phyloP scores from a whole-genome alignment of 64 coral and sea anemone genomes.

The Astreopora myriophthalma region DNA sequence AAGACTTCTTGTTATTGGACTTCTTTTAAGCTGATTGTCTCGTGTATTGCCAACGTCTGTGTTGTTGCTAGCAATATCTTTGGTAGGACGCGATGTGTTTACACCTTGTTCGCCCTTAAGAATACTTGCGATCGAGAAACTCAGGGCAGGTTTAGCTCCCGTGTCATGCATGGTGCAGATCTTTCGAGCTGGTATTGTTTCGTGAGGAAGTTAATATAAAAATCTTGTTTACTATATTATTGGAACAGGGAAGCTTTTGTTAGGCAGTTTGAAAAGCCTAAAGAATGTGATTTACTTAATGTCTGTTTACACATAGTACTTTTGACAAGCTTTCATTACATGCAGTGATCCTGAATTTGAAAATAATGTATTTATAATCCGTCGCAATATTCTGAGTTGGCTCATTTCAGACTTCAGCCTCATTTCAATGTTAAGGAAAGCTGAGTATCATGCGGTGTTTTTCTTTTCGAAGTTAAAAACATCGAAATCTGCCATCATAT shows the following conservation, averaged over 20 bases:
- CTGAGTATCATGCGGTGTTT: not conserved
- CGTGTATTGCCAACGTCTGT: not conserved
- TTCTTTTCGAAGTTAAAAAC: not conserved
- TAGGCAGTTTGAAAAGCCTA: slow-evolving; percentile 39
- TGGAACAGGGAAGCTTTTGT: slow-evolving; percentile 27
- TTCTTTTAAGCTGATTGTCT: not conserved
- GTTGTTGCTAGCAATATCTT: not conserved
- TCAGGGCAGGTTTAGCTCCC: not conserved
- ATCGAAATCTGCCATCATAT: not conserved
- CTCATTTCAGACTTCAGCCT: not conserved
- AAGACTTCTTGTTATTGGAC: not conserved
- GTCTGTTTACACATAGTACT: slow-evolving; percentile 43
- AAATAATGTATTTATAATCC: slow-evolving; percentile 46
- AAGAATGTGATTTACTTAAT: slow-evolving; percentile 60
- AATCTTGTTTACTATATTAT: slow-evolving; percentile 28
- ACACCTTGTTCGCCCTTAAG: not conserved
- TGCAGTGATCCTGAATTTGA: slow-evolving; percentile 25
- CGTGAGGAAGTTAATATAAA: not conserved
- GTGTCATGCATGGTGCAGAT: not conserved
- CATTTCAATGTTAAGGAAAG: not conserved
- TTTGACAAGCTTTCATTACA: slow-evolving; percentile 57
- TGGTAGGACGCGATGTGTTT: not conserved
- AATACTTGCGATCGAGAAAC: slow-evolving; percentile 24
- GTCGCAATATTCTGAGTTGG: not conserved
- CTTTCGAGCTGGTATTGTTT: not conserved